Evolutionary conservation across 2,888 invertebrate genomes (phyloP), one percentile per base, ranked within the genome.

Genomic region (Lithophane ornitopus): DNA sequence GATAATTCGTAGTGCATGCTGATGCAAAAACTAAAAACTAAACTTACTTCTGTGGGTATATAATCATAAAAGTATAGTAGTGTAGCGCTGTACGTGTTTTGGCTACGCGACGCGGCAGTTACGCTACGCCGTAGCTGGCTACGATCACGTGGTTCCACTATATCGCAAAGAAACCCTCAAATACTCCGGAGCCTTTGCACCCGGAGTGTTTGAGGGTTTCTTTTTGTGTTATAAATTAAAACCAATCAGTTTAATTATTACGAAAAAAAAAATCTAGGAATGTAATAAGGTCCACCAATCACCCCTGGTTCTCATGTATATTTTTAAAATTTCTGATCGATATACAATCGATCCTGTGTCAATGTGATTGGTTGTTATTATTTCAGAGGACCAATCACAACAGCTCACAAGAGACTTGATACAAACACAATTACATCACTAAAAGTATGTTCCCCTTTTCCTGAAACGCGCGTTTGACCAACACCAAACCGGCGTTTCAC

Each of bases 41-140:
- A 6, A 46, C 16, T 46, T 46, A 16, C 2, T 46, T 46, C 46
- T 16, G 46, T 16, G 46, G 14, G 16, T 46, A 46, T 46, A 6
- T 46, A 46, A 7, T 16, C 4, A 46, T 46, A 46, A 16, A 46
- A 46, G 6, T 46, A 46, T 46, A 6, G 46, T 46, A 46, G 16
- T 16, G 46, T 19, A 65, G 44, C 26, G 12, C 44, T 19, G 7
- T 19, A 8, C 44, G 26, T 4, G 12, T 19, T 12, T 3, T 12
- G 44, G 44, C 63, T 26, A 44, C 19, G 19, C 41, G 19, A 26
- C 44, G 44, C 3, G 19, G 0, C n/a, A 41, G 41, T 41, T 11
- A 44, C 11, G n/a, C 28, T 44, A 70, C 70, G 68, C n/a, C n/a
- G 68, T 70, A 70, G 8, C 19, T 16, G 22, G 22, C 41, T 28